phyloP scores from a whole-genome alignment of 2,888 invertebrate genomes.

The Hypercompe scribonia region DNA sequence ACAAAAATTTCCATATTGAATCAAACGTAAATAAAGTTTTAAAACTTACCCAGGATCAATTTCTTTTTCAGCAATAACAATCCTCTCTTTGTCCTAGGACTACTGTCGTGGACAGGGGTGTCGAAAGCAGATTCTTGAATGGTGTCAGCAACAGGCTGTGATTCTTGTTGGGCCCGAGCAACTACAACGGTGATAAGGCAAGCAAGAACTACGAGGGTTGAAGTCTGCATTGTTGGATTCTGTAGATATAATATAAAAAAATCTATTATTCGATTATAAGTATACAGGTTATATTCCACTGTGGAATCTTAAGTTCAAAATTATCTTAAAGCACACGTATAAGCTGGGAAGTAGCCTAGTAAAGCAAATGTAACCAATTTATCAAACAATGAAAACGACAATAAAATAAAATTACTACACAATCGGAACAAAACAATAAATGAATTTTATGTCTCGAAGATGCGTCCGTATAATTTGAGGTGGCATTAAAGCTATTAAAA shows the following conservation, averaged over 20 bases:
- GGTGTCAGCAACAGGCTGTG: slow-evolving; percentile 59
- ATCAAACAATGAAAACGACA: not conserved
- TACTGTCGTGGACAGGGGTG: slow-evolving; percentile 70
- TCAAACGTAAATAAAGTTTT: not conserved
- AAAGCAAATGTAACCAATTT: not conserved
- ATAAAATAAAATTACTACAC: not conserved
- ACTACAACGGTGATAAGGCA: slow-evolving; percentile 74
- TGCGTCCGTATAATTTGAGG: not conserved
- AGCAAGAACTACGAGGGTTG: slow-evolving; percentile 73
- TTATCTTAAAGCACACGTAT: no score
- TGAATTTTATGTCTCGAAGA: not conserved
- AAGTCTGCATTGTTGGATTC: slow-evolving; percentile 72
- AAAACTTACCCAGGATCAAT: slow-evolving; percentile 73
- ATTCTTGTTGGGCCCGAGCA: slow-evolving; percentile 58
- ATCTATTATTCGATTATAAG: no score
- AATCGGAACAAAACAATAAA: not conserved
- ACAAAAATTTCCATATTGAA: not conserved
- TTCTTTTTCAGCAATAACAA: slow-evolving; percentile 79
- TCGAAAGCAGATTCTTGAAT: slow-evolving; percentile 63
- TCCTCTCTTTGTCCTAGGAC: slow-evolving; percentile 76
- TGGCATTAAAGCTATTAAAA: not conserved
- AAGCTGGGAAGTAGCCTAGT: no score
- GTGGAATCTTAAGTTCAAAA: not conserved
- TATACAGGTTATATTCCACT: not conserved
- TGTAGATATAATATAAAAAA: not conserved